Evolutionary conservation across 2,113 vertebrate species (phyloP).

Genomic region (Copsychus sechellarum): DNA sequence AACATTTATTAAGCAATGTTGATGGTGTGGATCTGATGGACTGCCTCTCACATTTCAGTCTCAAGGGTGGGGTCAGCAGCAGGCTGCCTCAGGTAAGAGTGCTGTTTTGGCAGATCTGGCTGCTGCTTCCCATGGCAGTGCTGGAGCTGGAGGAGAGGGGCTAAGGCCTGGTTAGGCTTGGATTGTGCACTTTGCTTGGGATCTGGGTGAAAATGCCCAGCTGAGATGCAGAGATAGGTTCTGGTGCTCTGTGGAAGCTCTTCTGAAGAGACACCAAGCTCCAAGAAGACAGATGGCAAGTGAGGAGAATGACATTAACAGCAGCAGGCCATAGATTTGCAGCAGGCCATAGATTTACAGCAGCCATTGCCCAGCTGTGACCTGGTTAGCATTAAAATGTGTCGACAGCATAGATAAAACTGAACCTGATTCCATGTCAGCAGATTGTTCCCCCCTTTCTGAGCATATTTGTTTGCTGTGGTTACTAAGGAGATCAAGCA

Average conservation of each 20-base stretch:
- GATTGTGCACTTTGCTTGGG: not conserved
- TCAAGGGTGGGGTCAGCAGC: not conserved
- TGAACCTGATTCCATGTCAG: not conserved
- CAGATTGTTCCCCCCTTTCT: not conserved
- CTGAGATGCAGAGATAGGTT: not conserved
- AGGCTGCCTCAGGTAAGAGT: too few species aligned
- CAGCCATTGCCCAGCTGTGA: not conserved
- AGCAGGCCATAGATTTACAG: not conserved
- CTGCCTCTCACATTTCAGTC: not conserved
- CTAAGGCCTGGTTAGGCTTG: not conserved
- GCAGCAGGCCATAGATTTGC: not conserved
- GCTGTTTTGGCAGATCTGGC: not conserved
- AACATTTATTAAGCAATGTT: slow-evolving; percentile 76
- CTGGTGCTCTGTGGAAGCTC: not conserved
- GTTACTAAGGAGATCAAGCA: not conserved
- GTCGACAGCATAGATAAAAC: not conserved
- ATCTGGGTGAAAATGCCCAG: not conserved
- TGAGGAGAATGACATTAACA: not conserved
- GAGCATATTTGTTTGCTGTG: not conserved
- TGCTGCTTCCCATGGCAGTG: not conserved
- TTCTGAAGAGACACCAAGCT: not conserved
- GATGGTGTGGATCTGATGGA: not conserved
- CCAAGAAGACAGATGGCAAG: not conserved
- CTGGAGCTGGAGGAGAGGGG: not conserved
- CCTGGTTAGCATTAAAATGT: not conserved